phyloP scores from a whole-genome alignment of 2,113 vertebrate species.

The Clarias batrachus region DNA sequence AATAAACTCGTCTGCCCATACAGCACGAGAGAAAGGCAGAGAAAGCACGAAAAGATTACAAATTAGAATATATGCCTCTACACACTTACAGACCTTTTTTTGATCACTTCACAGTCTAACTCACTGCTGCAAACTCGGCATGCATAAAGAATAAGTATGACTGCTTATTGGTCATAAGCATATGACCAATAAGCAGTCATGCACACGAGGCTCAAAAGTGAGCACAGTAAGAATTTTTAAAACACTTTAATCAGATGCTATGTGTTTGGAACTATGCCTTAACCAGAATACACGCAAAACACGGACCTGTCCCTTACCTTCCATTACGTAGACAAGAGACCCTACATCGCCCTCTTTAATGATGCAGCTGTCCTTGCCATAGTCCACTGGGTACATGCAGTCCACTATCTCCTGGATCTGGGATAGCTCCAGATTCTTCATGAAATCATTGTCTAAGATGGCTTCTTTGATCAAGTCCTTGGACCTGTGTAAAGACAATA shows the following conservation, averaged over 20 bases:
- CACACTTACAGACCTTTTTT: neutral
- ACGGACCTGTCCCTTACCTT: conserved; percentile 77
- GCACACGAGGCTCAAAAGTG: neutral
- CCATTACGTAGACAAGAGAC: conserved; percentile 96
- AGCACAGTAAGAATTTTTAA: neutral
- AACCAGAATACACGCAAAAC: neutral
- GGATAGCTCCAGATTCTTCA: conserved; percentile 96
- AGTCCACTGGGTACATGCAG: conserved; percentile 97
- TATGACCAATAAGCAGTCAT: too few relatives aligned
- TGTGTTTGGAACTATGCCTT: neutral
- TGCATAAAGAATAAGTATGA: neutral
- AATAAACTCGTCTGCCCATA: too few relatives aligned
- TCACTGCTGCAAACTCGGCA: neutral
- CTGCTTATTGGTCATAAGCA: neutral
- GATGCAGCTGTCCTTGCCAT: conserved; percentile 92
- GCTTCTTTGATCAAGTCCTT: conserved; percentile 96
- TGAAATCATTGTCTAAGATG: conserved; percentile 97
- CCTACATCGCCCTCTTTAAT: conserved; percentile 96
- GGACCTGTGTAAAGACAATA: conserved; percentile 73
- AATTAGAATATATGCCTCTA: neutral
- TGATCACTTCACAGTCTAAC: neutral
- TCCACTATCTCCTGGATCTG: conserved; percentile 99
- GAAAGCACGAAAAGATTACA: neutral
- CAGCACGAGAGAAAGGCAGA: neutral
- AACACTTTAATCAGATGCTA: neutral